Percentiles rank a stretch among this genome's conserved stretches.
Conservation (phyloP, 2,888 invertebrate species). For the Microdon myrmicae region DNA sequence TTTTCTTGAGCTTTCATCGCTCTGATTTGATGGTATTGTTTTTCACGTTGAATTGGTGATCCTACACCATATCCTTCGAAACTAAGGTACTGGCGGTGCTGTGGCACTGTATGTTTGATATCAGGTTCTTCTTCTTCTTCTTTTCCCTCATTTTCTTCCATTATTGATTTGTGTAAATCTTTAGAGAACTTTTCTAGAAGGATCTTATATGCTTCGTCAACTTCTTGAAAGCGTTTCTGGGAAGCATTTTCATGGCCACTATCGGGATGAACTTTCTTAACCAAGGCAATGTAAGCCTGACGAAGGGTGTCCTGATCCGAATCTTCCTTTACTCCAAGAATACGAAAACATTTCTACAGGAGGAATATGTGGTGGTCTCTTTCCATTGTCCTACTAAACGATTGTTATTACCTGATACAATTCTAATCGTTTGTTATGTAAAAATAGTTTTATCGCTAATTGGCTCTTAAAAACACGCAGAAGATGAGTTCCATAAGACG, state of each 20-base stretch:
- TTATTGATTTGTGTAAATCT: slow-evolving; percentile 70
- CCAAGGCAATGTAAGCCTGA: slow-evolving; percentile 78
- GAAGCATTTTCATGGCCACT: slow-evolving; percentile 78
- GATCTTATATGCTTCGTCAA: slow-evolving; percentile 80
- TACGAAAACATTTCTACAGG: slow-evolving; percentile 74
- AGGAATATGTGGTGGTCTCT: neutral
- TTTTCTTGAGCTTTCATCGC: slow-evolving; percentile 76
- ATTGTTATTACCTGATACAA: slow-evolving; percentile 52
- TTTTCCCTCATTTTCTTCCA: slow-evolving; percentile 67
- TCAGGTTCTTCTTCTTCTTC: slow-evolving; percentile 70
- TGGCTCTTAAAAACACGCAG: no score
- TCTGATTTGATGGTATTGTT: slow-evolving; percentile 75
- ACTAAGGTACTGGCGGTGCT: slow-evolving; percentile 80
- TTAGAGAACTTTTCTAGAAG: slow-evolving; percentile 76
- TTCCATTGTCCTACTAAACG: neutral
- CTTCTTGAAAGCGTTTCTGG: slow-evolving; percentile 77
- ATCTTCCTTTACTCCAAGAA: slow-evolving; percentile 74
- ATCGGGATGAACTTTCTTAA: slow-evolving; percentile 87
- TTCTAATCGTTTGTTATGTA: slow-evolving; percentile 55
- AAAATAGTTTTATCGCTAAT: no score
- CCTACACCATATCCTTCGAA: slow-evolving; percentile 84
- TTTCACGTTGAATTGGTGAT: slow-evolving; percentile 80
- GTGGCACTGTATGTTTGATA: slow-evolving; percentile 86
- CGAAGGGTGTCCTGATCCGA: slow-evolving; percentile 80
- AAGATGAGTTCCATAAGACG: no score